Evolutionary conservation across 2,888 invertebrate species (phyloP), one percentile per base, ranked within the genome.

Genomic region (Dolichopus griseipennis): DNA sequence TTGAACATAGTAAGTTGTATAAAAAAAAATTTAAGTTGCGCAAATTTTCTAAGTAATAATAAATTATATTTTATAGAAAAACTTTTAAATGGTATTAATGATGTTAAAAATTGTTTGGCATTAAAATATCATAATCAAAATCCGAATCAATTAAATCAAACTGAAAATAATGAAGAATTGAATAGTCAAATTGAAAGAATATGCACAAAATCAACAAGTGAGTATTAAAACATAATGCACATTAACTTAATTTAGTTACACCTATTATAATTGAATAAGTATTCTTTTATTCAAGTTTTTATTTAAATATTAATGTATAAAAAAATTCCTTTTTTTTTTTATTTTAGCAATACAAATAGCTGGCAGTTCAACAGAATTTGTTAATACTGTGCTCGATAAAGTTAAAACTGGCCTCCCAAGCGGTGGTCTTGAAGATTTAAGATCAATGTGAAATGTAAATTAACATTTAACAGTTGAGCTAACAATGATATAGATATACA

Each of bases 281-380:
- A 1, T 4, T 18, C 2, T 61, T 61, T 21, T 61, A 21, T 21
- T 79, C 78, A 67, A 74, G 75, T 68, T 74, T 75, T 67, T 78
- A 79, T 67, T 75, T 74, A 72, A 75, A 79, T 79, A 71, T 73
- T 43, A 66, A 69, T 62, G 1, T 6, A 37, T 27, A 37, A 21
- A 9, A 52, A 52, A 27, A 34, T 20, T 10, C 1, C 65, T 27
- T 64, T 7, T 43, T 33, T 33, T 64, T 27, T 15, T 22, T 61
- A 20, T 37, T 71, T n/a, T 68, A 79, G 77, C 78, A 92, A 95
- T 90, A 67, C 90, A 88, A 84, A 92, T 97, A 78, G 97, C 95
- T 66, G 96, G 94, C 67, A 87, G 90, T 75, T 91, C 95, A 65
- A 94, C 96, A 15, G 96, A 96, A 75, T 97, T 92, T 81, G 97